These are phyloP conservation scores for Callipepla californica DNA, from an alignment of 2,113 vertebrate genomes.

Conservation along the genomic window DNA sequence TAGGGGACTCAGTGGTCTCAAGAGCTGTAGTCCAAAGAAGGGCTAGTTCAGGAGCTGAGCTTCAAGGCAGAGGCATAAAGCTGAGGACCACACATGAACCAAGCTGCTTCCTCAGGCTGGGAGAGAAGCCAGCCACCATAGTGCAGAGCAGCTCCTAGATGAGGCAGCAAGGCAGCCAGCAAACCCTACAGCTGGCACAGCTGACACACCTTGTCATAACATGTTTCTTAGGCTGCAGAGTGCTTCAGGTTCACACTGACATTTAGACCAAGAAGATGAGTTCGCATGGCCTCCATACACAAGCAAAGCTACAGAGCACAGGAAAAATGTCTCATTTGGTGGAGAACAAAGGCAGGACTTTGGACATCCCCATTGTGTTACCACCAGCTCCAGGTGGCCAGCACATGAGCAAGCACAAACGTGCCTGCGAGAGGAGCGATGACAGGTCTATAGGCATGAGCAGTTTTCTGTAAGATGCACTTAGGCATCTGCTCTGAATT, in stretches of 20 bases:
- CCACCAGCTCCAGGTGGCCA: conserved; percentile 30
- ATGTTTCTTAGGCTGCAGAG: background rate
- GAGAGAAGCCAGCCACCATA: background rate
- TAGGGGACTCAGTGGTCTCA: accelerated
- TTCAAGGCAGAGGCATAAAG: background rate
- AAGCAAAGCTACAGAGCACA: accelerated
- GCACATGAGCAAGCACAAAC: background rate
- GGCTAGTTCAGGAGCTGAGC: background rate
- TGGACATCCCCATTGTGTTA: accelerated
- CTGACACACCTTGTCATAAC: background rate
- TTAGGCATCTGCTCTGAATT: conserved; percentile 46
- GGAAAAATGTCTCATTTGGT: background rate
- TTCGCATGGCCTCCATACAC: accelerated
- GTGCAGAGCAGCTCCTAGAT: background rate
- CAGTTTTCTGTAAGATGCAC: conserved; percentile 27
- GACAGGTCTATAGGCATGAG: conserved; percentile 2
- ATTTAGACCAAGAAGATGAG: background rate
- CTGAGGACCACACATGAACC: background rate
- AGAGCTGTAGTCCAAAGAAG: background rate
- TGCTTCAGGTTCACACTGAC: accelerated
- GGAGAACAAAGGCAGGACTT: background rate
- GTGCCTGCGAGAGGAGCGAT: background rate
- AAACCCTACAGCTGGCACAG: background rate
- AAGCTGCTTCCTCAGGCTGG: accelerated
- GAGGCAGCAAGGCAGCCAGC: background rate